Percentiles rank a stretch among this genome's conserved stretches.
Conservation (phyloP, 2,888 invertebrate species). For the Euclidia mi region DNA sequence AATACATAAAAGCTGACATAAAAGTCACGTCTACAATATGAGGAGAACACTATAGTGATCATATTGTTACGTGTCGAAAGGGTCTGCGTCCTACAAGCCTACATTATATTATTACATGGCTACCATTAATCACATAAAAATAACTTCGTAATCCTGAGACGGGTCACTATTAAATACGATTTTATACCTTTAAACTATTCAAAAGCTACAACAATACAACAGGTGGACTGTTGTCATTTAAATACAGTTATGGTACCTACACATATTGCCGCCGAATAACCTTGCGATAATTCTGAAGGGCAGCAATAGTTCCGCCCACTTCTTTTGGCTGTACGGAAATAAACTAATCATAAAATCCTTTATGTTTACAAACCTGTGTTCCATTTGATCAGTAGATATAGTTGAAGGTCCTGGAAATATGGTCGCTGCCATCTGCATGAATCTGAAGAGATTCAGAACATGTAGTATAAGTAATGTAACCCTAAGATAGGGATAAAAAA, state of each 20-base stretch:
- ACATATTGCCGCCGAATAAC: not conserved
- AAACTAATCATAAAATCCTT: not conserved
- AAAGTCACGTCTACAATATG: constrained; percentile 33
- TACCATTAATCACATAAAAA: constrained; percentile 35
- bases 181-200: constrained; percentile 23
- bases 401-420: not conserved
- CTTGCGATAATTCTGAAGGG: not conserved
- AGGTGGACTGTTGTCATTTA: not conserved
- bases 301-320: not conserved
- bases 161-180: constrained; percentile 6
- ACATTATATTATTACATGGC: constrained; percentile 25
- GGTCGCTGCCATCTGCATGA: not conserved
- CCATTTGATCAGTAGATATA: not conserved
- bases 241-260: not conserved
- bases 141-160: constrained; percentile 15
- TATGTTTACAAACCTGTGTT: not conserved
- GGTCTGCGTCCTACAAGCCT: constrained; percentile 25
- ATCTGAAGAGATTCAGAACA: constrained; percentile 6
- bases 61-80: constrained; percentile 28
- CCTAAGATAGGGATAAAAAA: not conserved
- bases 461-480: constrained; percentile 1
- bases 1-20: constrained; percentile 29
- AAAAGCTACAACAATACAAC: not conserved
- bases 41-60: constrained; percentile 25
- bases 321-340: not conserved